Conservation (phyloP, 2,888 invertebrate species). For the Glomeris marginata region DNA sequence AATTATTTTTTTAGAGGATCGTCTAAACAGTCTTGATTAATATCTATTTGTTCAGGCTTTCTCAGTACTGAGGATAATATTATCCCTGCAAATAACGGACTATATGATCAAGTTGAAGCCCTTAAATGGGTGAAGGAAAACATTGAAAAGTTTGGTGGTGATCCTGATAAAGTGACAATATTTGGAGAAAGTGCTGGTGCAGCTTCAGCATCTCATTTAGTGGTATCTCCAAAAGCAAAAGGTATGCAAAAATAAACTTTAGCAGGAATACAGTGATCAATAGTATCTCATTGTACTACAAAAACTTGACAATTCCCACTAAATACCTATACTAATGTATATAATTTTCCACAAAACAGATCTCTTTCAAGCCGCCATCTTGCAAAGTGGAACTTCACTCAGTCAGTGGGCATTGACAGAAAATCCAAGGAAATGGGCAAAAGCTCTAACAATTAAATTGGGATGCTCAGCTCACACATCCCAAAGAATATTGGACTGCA, state of each 20-base stretch:
- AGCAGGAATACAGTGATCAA: neutral
- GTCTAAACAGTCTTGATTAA: neutral
- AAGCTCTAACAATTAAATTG: neutral
- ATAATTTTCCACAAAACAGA: slow-evolving; percentile 4
- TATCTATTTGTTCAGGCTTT: slow-evolving; percentile 1
- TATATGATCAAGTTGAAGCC: slow-evolving; percentile 5
- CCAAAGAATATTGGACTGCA: neutral
- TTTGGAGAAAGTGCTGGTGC: slow-evolving; percentile 10
- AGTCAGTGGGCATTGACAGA: neutral
- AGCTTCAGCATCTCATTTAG: neutral
- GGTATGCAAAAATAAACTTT: neutral
- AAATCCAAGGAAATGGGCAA: neutral
- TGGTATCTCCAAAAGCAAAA: slow-evolving; percentile 5
- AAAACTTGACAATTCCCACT: too few relatives aligned
- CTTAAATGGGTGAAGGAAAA: slow-evolving; percentile 3
- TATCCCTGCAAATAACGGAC: slow-evolving; percentile 5
- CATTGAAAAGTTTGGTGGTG: slow-evolving; percentile 6
- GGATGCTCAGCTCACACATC: slow-evolving; percentile 2
- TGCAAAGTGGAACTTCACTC: slow-evolving; percentile 6
- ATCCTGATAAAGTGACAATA: slow-evolving; percentile 5
- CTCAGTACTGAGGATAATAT: slow-evolving; percentile 4
- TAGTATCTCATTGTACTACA: neutral
- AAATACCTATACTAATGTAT: neutral
- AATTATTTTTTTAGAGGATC: too few relatives aligned
- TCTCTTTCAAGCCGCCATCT: slow-evolving; percentile 8